A percentile compares a stretch with the other conserved stretches of the same genome.
These are phyloP conservation scores for Pogonognathellus flavescens DNA, from an alignment of 1,140 invertebrate genomes.

Conservation along the genomic window DNA sequence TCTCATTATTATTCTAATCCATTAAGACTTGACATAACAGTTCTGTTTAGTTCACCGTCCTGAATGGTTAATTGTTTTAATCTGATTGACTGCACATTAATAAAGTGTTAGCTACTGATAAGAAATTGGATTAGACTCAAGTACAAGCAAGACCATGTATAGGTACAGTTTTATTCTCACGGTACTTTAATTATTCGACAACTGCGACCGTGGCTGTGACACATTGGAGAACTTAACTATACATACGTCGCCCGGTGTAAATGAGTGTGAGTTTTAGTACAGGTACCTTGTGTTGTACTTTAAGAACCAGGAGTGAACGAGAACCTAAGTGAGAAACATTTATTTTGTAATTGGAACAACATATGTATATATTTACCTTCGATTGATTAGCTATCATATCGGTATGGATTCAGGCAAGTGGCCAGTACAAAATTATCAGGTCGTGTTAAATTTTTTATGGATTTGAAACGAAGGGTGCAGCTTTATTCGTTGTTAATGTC, in stretches of 20 bases:
- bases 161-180: background rate
- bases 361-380: background rate
- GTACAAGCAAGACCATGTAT: background rate
- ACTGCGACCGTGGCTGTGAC: background rate
- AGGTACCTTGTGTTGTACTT: no score
- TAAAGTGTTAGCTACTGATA: background rate
- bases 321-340: background rate
- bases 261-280: no score
- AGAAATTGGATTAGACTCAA: background rate
- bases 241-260: no score
- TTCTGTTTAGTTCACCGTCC: background rate
- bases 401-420: background rate
- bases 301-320: background rate
- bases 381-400: background rate
- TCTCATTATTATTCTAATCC: slow-evolving; percentile 18
- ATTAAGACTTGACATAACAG: background rate
- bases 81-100: background rate
- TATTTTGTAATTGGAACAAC: background rate
- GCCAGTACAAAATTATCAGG: background rate
- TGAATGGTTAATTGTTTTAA: background rate
- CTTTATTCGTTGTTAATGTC: background rate
- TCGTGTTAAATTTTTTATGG: background rate
- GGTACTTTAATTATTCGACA: background rate
- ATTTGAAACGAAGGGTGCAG: background rate
- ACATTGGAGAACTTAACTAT: background rate